Conservation (phyloP, 2,888 invertebrate genomes). For the Polia nebulosa region DNA sequence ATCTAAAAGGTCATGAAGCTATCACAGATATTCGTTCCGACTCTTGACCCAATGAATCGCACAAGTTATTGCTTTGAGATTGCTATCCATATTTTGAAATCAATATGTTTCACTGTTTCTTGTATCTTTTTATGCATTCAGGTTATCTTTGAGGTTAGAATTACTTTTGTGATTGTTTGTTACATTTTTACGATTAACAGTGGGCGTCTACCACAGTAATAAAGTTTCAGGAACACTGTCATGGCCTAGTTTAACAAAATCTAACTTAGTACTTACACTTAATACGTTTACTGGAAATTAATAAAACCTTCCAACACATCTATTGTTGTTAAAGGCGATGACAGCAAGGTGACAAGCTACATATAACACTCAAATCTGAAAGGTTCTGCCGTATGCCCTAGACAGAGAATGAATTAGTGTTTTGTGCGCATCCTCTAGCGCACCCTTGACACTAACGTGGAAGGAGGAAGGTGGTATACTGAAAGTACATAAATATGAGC, state of each 20-base stretch:
- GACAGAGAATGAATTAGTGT: conserved; percentile 37
- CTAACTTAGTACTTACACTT: neutral
- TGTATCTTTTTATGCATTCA: neutral
- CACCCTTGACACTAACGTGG: conserved; percentile 31
- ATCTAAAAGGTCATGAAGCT: conserved; percentile 8
- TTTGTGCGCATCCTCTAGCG: conserved; percentile 38
- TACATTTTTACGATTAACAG: neutral
- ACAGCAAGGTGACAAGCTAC: conserved; percentile 8
- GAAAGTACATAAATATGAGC: conserved; percentile 8
- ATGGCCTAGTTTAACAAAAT: neutral
- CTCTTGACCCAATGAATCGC: neutral
- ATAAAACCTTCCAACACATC: conserved; percentile 13
- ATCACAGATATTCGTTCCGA: conserved; percentile 7
- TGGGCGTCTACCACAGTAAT: neutral
- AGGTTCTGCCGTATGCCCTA: conserved; percentile 23
- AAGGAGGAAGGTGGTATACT: conserved; percentile 40
- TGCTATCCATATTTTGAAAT: neutral
- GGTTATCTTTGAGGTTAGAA: conserved; percentile 24
- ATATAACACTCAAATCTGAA: conserved; percentile 29
- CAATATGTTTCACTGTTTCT: conserved; percentile 7
- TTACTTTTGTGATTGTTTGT: neutral
- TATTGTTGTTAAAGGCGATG: neutral
- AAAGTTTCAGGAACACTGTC: neutral
- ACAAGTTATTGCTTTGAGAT: neutral
- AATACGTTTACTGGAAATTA: neutral